Percentiles rank a stretch among this genome's conserved stretches.
These are phyloP conservation scores for Ageneiosus marmoratus DNA, from an alignment of 2,113 vertebrate genomes.

Conservation along the genomic window DNA sequence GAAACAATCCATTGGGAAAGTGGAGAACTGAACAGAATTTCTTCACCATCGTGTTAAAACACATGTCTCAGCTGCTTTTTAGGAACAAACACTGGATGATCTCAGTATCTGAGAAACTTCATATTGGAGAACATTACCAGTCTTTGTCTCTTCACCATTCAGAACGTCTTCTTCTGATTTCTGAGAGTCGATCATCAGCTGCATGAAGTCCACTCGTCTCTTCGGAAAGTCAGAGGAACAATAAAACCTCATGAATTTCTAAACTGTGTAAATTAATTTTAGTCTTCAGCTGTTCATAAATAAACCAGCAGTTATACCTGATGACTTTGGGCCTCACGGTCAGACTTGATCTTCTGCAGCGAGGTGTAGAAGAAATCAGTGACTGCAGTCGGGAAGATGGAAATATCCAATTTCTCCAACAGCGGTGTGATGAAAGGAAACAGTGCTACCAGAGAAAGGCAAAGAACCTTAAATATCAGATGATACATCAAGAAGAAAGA, in stretches of 20 bases:
- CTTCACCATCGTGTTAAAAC: neutral
- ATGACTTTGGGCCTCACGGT: slow-evolving; percentile 43
- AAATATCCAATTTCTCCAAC: slow-evolving; percentile 55
- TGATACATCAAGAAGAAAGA: neutral
- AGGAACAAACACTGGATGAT: neutral
- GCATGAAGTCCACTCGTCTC: slow-evolving; percentile 82
- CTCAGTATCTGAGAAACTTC: neutral
- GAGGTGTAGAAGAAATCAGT: slow-evolving; percentile 60
- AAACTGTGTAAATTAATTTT: neutral
- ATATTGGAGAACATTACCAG: neutral
- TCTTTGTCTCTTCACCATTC: neutral
- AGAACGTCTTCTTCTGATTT: neutral
- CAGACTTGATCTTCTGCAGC: slow-evolving; percentile 59
- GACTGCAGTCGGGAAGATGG: slow-evolving; percentile 55
- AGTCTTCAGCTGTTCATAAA: neutral
- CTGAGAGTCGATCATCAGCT: slow-evolving; percentile 85
- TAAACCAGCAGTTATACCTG: slow-evolving; percentile 42
- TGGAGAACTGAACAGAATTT: neutral
- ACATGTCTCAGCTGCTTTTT: neutral
- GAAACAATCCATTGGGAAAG: neutral
- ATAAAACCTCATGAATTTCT: neutral
- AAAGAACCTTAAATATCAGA: neutral
- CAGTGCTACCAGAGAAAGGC: slow-evolving; percentile 52
- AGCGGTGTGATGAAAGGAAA: slow-evolving; percentile 58
- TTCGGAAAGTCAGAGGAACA: slow-evolving; percentile 47